Evolutionary conservation across 1,140 invertebrate species (phyloP), one percentile per base, ranked within the genome.

Genomic region (Microplitis mediator): DNA sequence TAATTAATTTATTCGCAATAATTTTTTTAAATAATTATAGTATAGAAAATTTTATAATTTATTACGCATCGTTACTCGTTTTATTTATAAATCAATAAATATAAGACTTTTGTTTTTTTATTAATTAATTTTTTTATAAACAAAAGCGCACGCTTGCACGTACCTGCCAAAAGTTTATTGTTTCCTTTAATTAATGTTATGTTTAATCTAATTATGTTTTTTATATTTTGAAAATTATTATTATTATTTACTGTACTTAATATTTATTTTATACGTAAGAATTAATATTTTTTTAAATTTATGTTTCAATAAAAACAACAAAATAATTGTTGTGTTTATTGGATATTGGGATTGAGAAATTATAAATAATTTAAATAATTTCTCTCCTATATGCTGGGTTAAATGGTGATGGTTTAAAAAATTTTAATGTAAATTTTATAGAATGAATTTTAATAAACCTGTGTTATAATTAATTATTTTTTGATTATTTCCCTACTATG

Each of bases 91-190:
- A 4, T 61, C 34, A 13, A 31, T 45, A 4, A 32, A 34, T 45
- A 45, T 45, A 45, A 45, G 39, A 23, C 6, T 31, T 69, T 51
- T 73, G 14, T 16, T 52, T 51, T 16, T 52, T 69, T 68, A 36
- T 36, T 39, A 35, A 35, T 35, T 71, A 60, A 52, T 56, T 64
- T 31, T 32, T 69, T 50, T 54, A 23, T 23, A 23, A 71, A 35
- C 60, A 76, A 74, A 78, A 82, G 82, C 82, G 83, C 83, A 83
- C 69, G 81, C 83, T 84, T 83, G 77, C 71, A 81, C 66, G 82
- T 85, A 84, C 83, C 83, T 85, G 83, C 77, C 77, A 79, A 80
- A 82, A 79, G 75, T 82, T 5, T 23, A 23, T 45, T 45, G 39
- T 45, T 45, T 45, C 39, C 11, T 45, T 45, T 45, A 9, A 45